Percentiles rank a stretch among this genome's conserved stretches.
Evolutionary conservation across 2,113 vertebrate species (phyloP).

Genomic region (Neotoma lepida): DNA sequence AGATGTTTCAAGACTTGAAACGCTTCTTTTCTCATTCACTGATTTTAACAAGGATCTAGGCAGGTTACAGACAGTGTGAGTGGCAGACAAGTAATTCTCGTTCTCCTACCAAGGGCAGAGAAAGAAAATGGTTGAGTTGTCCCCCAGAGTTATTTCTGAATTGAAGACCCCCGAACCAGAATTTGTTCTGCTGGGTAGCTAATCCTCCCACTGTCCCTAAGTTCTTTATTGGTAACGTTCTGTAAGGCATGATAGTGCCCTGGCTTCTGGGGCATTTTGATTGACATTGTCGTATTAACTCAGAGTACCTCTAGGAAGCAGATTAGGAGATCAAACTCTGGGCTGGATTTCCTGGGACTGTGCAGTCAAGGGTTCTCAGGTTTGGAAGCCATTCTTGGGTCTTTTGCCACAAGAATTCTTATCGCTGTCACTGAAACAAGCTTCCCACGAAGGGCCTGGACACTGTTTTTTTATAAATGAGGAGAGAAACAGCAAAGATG

Average conservation of each 20-base stretch:
- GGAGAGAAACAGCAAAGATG: slow-evolving; percentile 3
- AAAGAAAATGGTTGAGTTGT: background rate
- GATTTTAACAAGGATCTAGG: background rate
- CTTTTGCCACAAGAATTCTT: background rate
- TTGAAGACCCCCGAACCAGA: background rate
- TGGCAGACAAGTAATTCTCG: background rate
- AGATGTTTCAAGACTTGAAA: background rate
- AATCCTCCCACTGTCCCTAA: background rate
- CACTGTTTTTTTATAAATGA: slow-evolving; percentile 23
- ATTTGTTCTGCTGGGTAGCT: background rate
- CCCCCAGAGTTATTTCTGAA: background rate
- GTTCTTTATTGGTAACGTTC: background rate
- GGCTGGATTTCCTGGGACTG: background rate
- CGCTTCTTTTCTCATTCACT: background rate
- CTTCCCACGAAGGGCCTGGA: background rate
- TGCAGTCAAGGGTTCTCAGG: background rate
- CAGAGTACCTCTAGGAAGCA: background rate
- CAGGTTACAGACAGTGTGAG: background rate
- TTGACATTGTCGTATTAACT: background rate
- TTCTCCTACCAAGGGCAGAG: background rate
- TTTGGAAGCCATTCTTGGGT: background rate
- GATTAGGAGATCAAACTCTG: background rate
- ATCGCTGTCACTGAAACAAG: background rate
- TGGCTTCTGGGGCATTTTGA: background rate
- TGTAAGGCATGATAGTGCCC: background rate